phyloP scores from a whole-genome alignment of 1,140 invertebrate genomes.

The Hyphantria cunea region DNA sequence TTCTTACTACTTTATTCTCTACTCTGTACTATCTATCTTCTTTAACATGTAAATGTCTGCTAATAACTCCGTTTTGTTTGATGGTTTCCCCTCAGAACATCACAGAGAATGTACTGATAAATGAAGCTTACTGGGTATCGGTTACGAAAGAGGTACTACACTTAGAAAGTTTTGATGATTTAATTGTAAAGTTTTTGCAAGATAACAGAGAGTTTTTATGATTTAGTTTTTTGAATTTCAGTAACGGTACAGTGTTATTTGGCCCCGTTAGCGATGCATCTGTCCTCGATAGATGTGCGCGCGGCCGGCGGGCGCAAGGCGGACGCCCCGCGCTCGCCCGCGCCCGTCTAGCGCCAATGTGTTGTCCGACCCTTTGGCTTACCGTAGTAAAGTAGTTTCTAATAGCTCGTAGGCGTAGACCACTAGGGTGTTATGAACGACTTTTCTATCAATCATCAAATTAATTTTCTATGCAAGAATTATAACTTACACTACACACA shows the following conservation, averaged over 20 bases:
- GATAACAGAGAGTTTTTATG: constrained; percentile 78
- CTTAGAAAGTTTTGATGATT: constrained; percentile 81
- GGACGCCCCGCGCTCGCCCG: constrained; percentile 56
- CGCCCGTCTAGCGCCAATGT: constrained; percentile 56
- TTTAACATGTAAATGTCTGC: constrained; percentile 53
- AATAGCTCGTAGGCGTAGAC: constrained; percentile 79
- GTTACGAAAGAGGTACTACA: constrained; percentile 94
- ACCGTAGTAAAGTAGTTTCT: constrained; percentile 76
- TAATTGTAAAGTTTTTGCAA: constrained; percentile 81
- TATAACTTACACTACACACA: constrained; percentile 71
- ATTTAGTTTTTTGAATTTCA: constrained; percentile 81
- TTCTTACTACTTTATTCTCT: constrained; percentile 41
- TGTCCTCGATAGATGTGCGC: constrained; percentile 76
- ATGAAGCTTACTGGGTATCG: constrained; percentile 95
- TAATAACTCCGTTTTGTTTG: constrained; percentile 80
- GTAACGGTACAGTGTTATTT: constrained; percentile 81
- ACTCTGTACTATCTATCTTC: constrained; percentile 44
- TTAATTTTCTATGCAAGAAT: constrained; percentile 79
- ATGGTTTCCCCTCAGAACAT: constrained; percentile 89
- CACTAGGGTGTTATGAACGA: constrained; percentile 79
- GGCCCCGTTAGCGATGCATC: constrained; percentile 81
- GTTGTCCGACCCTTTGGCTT: constrained; percentile 79
- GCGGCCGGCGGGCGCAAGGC: constrained; percentile 29
- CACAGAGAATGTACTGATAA: constrained; percentile 95
- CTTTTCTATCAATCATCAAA: constrained; percentile 77